Conservation (phyloP, 2,113 vertebrate genomes). For the Rousettus leschenaultii region DNA sequence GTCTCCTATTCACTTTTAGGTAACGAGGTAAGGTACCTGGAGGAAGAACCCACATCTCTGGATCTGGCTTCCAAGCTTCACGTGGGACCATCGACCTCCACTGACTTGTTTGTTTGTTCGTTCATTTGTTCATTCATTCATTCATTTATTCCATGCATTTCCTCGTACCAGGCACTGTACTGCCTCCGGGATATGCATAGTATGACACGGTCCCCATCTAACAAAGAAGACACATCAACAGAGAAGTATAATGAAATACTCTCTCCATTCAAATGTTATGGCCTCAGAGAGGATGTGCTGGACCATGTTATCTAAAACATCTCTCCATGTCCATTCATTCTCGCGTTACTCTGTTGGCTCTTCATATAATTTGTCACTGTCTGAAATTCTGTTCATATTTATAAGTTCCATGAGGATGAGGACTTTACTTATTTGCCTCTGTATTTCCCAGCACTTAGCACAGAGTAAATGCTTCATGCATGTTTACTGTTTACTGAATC, state of each 20-base stretch:
- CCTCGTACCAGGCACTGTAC: not conserved
- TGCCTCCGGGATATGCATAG: not conserved
- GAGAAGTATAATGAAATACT: not conserved
- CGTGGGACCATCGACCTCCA: not conserved
- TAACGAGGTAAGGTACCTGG: not conserved
- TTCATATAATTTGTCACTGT: not conserved
- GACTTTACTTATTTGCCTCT: not conserved
- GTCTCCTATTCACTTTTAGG: not conserved
- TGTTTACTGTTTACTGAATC: not conserved
- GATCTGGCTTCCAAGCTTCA: not conserved
- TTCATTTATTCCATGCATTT: not conserved
- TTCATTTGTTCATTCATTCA: not conserved
- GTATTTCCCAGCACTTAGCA: not conserved
- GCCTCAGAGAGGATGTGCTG: not conserved
- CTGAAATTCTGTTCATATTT: not conserved
- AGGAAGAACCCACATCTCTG: not conserved
- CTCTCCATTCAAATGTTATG: not conserved
- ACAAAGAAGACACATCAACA: not conserved
- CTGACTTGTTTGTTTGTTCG: fast-evolving
- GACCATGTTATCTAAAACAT: not conserved
- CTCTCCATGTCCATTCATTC: not conserved
- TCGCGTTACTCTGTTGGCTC: not conserved
- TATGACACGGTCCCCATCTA: not conserved
- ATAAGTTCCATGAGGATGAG: not conserved
- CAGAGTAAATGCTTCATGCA: not conserved